Evolutionary conservation across 2,888 invertebrate genomes (phyloP).

Genomic region (Alloplasta piceator): DNA sequence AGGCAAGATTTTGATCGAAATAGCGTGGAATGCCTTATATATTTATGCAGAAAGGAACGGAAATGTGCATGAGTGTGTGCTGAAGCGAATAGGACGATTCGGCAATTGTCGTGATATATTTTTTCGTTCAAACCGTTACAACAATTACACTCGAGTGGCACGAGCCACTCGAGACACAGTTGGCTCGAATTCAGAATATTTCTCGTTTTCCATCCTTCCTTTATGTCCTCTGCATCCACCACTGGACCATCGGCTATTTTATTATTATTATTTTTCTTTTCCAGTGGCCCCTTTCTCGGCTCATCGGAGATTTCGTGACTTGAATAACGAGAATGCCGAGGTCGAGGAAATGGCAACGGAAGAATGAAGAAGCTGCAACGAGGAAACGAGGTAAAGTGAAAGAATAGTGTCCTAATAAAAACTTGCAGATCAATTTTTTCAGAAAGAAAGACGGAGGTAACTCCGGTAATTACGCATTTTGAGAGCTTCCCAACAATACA

Average conservation of each 20-base stretch:
- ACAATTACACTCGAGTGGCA: conserved; percentile 53
- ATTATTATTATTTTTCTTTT: conserved; percentile 5
- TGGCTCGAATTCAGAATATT: conserved; percentile 73
- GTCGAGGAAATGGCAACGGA: conserved; percentile 4
- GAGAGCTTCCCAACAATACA: too few species aligned
- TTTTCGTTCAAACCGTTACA: conserved; percentile 37
- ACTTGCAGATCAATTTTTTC: neutral
- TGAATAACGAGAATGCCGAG: conserved; percentile 31
- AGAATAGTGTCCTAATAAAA: neutral
- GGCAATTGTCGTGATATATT: conserved; percentile 47
- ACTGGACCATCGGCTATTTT: neutral
- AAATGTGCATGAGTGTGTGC: conserved; percentile 37
- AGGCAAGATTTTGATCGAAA: too few species aligned
- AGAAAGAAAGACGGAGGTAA: too few species aligned
- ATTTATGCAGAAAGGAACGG: neutral
- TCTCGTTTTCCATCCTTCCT: conserved; percentile 42
- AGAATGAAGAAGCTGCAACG: conserved; percentile 3
- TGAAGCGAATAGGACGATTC: conserved; percentile 34
- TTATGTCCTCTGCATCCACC: conserved; percentile 29
- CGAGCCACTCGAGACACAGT: conserved; percentile 57
- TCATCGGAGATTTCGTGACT: conserved; percentile 47
- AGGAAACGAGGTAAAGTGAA: neutral
- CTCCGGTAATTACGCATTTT: too few species aligned
- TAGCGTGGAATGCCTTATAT: too few species aligned
- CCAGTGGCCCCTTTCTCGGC: conserved; percentile 20